These are phyloP conservation scores for Drosophila paulistorum DNA, from an alignment of 1,140 invertebrate species.

Conservation along the genomic window DNA sequence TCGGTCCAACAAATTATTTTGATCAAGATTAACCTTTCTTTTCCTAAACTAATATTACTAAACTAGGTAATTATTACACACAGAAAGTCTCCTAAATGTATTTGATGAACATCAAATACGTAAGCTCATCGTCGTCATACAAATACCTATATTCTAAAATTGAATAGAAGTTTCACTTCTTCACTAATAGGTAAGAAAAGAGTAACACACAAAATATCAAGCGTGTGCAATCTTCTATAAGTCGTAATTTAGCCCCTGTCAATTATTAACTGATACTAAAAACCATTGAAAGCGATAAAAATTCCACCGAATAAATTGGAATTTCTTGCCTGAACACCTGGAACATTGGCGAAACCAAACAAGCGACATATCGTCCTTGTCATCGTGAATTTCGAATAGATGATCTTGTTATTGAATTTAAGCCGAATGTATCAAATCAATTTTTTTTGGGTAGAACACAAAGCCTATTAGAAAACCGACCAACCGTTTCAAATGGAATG, in stretches of 20 bases:
- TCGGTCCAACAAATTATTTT: too few species aligned
- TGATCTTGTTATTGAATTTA: conserved; percentile 68
- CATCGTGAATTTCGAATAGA: conserved; percentile 25
- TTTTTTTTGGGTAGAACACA: conserved; percentile 46
- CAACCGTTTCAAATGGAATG: conserved; percentile 69
- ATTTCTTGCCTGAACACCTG: conserved; percentile 73
- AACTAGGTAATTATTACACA: too few species aligned
- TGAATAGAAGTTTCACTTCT: too few species aligned
- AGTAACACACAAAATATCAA: too few species aligned
- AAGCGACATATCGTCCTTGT: conserved; percentile 32
- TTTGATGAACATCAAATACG: too few species aligned
- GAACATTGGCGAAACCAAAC: conserved; percentile 74
- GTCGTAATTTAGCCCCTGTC: neutral
- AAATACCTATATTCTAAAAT: too few species aligned
- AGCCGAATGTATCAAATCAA: conserved; percentile 70
- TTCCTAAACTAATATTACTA: too few species aligned
- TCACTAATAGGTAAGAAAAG: too few species aligned
- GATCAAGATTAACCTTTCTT: too few species aligned
- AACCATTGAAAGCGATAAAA: conserved; percentile 39
- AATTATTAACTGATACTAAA: conserved; percentile 40
- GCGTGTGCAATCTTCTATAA: too few species aligned
- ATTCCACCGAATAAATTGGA: conserved; percentile 60
- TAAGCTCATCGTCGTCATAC: too few species aligned
- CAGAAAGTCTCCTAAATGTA: too few species aligned
- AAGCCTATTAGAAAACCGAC: conserved; percentile 71